A percentile compares a stretch with the other conserved stretches of the same genome.
Conservation (phyloP, 1,140 invertebrate genomes). For the Planococcus citri region DNA sequence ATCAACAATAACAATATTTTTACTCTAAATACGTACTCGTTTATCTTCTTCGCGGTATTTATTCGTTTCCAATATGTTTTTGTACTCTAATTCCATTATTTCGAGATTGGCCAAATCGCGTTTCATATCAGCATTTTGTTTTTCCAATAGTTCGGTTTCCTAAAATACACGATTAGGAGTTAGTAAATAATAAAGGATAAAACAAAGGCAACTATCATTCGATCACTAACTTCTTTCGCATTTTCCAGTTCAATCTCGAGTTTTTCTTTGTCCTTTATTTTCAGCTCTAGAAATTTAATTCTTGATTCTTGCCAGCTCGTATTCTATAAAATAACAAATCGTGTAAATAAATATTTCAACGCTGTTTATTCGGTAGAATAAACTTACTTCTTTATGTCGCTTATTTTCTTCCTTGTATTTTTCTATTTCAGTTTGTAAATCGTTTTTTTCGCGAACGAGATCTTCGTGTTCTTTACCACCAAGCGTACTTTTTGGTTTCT, state of each 20-base stretch:
- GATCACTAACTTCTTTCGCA: not conserved
- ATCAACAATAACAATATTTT: too few relatives aligned
- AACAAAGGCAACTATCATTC: not conserved
- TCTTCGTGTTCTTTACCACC: not conserved
- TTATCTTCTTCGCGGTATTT: conserved; percentile 8
- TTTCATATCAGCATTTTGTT: conserved; percentile 27
- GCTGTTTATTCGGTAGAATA: not conserved
- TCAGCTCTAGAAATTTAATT: conserved; percentile 15
- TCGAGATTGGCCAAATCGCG: not conserved
- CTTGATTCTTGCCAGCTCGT: conserved; percentile 12
- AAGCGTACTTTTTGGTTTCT: not conserved
- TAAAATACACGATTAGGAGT: conserved; percentile 1
- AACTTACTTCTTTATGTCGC: not conserved
- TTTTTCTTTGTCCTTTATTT: conserved; percentile 19
- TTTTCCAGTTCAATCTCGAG: not conserved
- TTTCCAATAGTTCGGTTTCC: conserved; percentile 6
- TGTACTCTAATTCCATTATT: conserved; percentile 11
- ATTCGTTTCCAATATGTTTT: not conserved
- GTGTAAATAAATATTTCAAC: conserved; percentile 1
- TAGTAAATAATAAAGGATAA: conserved; percentile 3
- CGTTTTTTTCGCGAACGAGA: not conserved
- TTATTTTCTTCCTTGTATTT: not conserved
- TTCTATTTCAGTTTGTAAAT: not conserved
- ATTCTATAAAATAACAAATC: conserved; percentile 14
- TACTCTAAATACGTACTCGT: not conserved